These are phyloP conservation scores for Contarinia nasturtii DNA, from an alignment of 1,140 invertebrate genomes.

Conservation along the genomic window DNA sequence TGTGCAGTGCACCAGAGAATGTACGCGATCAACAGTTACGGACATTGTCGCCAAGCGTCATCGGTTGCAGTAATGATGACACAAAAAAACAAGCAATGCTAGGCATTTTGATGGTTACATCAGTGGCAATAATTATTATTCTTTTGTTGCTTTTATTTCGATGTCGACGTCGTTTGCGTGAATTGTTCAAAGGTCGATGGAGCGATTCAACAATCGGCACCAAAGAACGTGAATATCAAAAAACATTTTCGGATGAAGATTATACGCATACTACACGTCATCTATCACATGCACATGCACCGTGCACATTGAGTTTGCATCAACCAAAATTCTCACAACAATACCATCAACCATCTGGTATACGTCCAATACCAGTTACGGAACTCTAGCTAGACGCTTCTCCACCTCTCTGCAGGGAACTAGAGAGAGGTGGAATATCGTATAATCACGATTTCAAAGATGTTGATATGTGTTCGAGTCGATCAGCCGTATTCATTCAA, in stretches of 20 bases:
- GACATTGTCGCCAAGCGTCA: constrained; percentile 46
- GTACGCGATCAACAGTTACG: constrained; percentile 46
- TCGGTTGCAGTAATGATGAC: constrained; percentile 57
- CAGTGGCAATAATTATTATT: constrained; percentile 42
- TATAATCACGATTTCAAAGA: constrained; percentile 3
- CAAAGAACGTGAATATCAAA: constrained; percentile 73
- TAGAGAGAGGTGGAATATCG: constrained; percentile 18
- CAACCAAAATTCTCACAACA: constrained; percentile 26
- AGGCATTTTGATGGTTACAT: constrained; percentile 47
- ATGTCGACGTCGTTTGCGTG: constrained; percentile 52
- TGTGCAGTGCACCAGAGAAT: constrained; percentile 50
- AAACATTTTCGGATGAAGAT: constrained; percentile 69
- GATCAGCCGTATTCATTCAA: constrained; percentile 13
- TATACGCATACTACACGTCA: constrained; percentile 34
- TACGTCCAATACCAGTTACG: constrained; percentile 66
- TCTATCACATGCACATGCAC: constrained; percentile 29
- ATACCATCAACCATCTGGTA: constrained; percentile 22
- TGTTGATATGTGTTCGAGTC: constrained; percentile 18
- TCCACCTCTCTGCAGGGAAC: no score
- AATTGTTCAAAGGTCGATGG: constrained; percentile 65
- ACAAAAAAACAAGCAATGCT: constrained; percentile 58
- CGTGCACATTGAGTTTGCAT: constrained; percentile 33
- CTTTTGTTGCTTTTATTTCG: constrained; percentile 53
- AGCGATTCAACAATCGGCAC: constrained; percentile 49
- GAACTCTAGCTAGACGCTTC: constrained; percentile 74